Base-by-base conservation (phyloP, 2,113 vertebrate genomes). In the Brachionichthys hirsutus region DNA sequence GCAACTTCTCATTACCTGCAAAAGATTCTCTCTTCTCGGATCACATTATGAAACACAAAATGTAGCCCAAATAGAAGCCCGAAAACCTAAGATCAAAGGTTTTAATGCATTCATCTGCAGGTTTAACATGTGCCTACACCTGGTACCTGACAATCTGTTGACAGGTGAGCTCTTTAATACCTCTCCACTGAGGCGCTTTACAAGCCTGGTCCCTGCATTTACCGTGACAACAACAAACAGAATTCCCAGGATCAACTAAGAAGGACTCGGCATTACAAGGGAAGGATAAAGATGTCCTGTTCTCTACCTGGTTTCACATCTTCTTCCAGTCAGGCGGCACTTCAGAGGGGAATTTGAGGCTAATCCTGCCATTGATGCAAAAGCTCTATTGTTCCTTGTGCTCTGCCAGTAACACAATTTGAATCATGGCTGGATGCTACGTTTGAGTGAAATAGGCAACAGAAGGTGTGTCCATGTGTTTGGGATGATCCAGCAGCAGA, bases 351-450 rank as follows among this genome's bases (percentile, higher is more conserved):
- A 77, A 86, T 71, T 60, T 54, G 54, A 70, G 65, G 79, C 77
- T 85, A 85, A 87, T 87, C 81, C 83, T 35, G 46, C 67, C 79
- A 81, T 72, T 80, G 82, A 84, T 81, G 78, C 69, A 77, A 71
- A 77, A 59, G 73, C 78, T 61, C 54, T 48, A 75, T 83, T 83
- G 74, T 86, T 85, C 64, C 50, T 75, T 54, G 51, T 54, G 45
- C 61, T 73, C 58, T 61, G 63, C 67, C 77, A 72, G 70, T 71
- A 78, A 69, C 83, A 72, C 78, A 80, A 76, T 85, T 74, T 62
- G 38, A 76, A 81, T 80, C 50, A 54, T 82, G 75, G 80, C 77
- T 30, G 24, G 68, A 54, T 19, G 35, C 41, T 69, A 68, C 20
- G 48, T 49, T 60, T 53, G 63, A 70, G 71, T 58, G 64, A 68